Evolutionary conservation across 2,113 vertebrate species (phyloP).

Genomic region (Myotis davidii): DNA sequence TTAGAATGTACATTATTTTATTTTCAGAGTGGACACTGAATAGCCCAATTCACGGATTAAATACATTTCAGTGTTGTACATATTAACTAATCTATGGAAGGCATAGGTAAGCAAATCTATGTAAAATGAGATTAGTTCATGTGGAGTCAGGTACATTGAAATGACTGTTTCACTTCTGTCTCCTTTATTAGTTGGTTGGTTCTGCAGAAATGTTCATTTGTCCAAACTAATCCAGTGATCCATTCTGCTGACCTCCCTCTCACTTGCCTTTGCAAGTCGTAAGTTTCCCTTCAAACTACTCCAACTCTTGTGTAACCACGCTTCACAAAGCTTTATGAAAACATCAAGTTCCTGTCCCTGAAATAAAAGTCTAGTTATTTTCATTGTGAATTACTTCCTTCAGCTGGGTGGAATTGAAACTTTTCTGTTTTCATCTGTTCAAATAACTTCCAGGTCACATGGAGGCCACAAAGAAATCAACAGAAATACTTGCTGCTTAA

Average conservation of each 20-base stretch:
- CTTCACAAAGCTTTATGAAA: conserved; percentile 57
- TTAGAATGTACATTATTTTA: neutral
- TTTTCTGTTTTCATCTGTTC: conserved; percentile 51
- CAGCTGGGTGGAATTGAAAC: conserved; percentile 20
- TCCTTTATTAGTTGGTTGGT: neutral
- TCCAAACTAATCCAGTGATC: neutral
- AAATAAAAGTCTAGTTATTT: conserved; percentile 26
- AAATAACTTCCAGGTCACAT: conserved; percentile 45
- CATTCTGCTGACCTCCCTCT: conserved; percentile 2
- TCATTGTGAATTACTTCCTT: conserved; percentile 26
- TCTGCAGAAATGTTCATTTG: neutral
- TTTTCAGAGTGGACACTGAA: neutral
- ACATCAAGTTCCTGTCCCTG: conserved; percentile 37
- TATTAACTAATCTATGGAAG: neutral
- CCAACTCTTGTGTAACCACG: neutral
- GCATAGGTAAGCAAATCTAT: neutral
- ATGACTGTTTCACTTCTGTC: neutral
- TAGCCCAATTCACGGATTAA: neutral
- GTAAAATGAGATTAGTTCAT: neutral
- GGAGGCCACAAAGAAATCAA: conserved; percentile 36
- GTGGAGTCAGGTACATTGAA: neutral
- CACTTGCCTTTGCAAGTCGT: neutral
- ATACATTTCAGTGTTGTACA: too few relatives aligned
- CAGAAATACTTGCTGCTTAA: conserved; percentile 5
- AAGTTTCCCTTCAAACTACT: conserved; percentile 1